These are phyloP conservation scores for Hemicordylus capensis DNA, from an alignment of 2,113 vertebrate genomes.

Conservation along the genomic window DNA sequence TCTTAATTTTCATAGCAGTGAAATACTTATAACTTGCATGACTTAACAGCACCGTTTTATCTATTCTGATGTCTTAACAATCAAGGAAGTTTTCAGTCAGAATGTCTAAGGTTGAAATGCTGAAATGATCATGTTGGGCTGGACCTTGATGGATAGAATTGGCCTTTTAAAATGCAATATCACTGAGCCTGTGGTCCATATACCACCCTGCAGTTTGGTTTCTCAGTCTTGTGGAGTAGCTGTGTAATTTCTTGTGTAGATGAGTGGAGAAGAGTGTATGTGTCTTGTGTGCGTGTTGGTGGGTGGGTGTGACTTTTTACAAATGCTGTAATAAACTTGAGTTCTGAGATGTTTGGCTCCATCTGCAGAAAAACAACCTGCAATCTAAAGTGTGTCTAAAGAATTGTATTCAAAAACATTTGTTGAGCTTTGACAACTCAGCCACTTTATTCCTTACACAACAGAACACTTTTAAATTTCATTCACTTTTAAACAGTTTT, in stretches of 20 bases:
- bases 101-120: slow-evolving; percentile 68
- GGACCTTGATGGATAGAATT: slow-evolving; percentile 66
- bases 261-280: slow-evolving; percentile 68
- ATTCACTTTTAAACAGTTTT: slow-evolving; percentile 44
- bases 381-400: slow-evolving; percentile 45
- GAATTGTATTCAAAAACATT: slow-evolving; percentile 54
- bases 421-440: slow-evolving; percentile 55
- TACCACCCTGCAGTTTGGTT: slow-evolving; percentile 65
- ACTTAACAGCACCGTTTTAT: slow-evolving; percentile 75
- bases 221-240: slow-evolving; percentile 76
- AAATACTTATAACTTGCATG: slow-evolving; percentile 83
- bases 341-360: slow-evolving; percentile 73
- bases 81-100: slow-evolving; percentile 70
- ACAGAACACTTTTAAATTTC: slow-evolving; percentile 38
- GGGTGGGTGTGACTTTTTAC: slow-evolving; percentile 67
- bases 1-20: slow-evolving; percentile 74
- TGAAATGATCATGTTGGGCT: slow-evolving; percentile 66
- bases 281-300: slow-evolving; percentile 59
- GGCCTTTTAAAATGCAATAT: slow-evolving; percentile 72
- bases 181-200: slow-evolving; percentile 70
- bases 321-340: slow-evolving; percentile 78
- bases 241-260: slow-evolving; percentile 74
- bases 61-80: slow-evolving; percentile 76
- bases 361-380: slow-evolving; percentile 62
- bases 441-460: slow-evolving; percentile 49